Conservation (phyloP, 2,113 vertebrate genomes). For the Oryzias woworae region DNA sequence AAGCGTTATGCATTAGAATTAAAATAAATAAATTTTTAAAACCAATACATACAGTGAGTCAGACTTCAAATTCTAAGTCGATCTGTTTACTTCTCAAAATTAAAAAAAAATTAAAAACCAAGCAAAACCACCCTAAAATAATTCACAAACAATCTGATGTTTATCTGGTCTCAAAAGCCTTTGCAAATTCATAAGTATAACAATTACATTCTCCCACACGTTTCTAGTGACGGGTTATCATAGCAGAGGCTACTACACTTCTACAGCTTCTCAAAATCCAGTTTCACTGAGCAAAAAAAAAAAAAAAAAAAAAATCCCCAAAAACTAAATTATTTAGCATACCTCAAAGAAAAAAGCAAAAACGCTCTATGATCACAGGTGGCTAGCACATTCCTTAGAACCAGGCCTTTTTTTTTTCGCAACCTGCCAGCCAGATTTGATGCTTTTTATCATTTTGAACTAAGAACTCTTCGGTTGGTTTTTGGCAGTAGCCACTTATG, state of each 20-base stretch:
- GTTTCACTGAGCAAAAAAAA: conserved; percentile 59
- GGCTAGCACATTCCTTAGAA: conserved; percentile 70
- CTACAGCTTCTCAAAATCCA: conserved; percentile 68
- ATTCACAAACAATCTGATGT: conserved; percentile 61
- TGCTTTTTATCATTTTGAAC: conserved; percentile 48
- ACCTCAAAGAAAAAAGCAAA: conserved; percentile 50
- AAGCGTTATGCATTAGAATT: conserved; percentile 73
- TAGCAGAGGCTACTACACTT: conserved; percentile 70
- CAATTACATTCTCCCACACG: conserved; percentile 75
- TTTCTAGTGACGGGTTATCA: conserved; percentile 73
- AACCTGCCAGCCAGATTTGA: conserved; percentile 58
- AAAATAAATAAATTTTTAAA: conserved; percentile 76
- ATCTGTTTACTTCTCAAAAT: conserved; percentile 49
- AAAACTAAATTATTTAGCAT: conserved; percentile 60
- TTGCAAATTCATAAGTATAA: conserved; percentile 60
- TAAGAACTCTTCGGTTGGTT: conserved; percentile 54
- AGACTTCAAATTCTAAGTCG: conserved; percentile 76
- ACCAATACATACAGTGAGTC: conserved; percentile 78
- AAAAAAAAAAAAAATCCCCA: conserved; percentile 32
- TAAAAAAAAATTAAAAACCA: conserved; percentile 1
- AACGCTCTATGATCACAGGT: conserved; percentile 61
- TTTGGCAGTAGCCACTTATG: conserved; percentile 56
- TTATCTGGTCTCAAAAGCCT: conserved; percentile 60
- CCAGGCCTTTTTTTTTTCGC: conserved; percentile 45
- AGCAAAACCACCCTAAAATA: conserved; percentile 64